Evolutionary conservation across 2,113 vertebrate species (phyloP), one percentile per base, ranked within the genome.

Genomic region (Malurus elegans): DNA sequence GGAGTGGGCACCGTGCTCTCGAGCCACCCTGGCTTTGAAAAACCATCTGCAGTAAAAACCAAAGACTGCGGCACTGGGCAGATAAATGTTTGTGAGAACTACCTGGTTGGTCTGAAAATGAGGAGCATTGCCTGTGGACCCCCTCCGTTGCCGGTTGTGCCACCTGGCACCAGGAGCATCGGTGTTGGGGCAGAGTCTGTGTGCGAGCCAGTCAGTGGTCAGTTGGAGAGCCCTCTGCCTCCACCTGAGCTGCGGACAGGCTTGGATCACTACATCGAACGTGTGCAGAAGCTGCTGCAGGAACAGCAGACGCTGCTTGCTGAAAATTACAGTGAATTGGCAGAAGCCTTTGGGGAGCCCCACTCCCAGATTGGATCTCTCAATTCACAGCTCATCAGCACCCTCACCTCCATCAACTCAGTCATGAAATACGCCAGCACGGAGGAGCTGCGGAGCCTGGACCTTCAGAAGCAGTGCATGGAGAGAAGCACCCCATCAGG

Each of bases 231-330:
- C 45, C 65, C 93, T 42, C 94, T 95, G 50, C 74, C 97, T 36
- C 94, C 94, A 0, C 29, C 97, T 16, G 97, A 98, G 31, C 92
- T 97, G 47, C 95, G 87, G 50, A 97, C 94, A 0, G 98, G 98
- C 61, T 97, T 99, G 96, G 99, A 99, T 95, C 99, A 99, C 91
- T 99, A 99, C 95, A 99, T 99, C 0, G 99, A 99, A 82, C 98
- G 97, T 0, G 98, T 99, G 48, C 99, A 99, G 96, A 99, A 98
- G 92, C 98, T 99, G 85, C 97, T 99, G 86, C 98, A 99, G 71
- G 99, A 99, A 71, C 99, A 99, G 89, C 99, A 99, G 79, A 98
- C 98, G 79, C 97, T 99, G 75, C 98, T 99, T 66, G 98, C 99
- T 5, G 99, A 99, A 97, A 99, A 99, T 96, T 99, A 99, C 79